Percentiles rank a stretch among this genome's conserved stretches.
Conservation (phyloP, 2,888 invertebrate genomes). For the Eupithecia dodoneata region DNA sequence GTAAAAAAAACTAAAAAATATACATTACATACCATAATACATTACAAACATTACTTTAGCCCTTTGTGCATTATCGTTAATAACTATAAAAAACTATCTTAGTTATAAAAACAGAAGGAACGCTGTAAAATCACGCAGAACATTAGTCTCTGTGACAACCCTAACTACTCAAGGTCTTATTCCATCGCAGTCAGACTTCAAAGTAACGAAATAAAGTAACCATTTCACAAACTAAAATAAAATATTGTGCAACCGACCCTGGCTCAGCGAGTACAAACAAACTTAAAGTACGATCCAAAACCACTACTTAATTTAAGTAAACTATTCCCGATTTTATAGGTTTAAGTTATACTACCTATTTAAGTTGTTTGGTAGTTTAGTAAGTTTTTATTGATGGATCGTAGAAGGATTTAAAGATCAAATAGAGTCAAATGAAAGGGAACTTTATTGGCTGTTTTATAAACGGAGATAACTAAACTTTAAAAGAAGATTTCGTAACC, state of each 20-base stretch:
- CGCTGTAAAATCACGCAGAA: neutral
- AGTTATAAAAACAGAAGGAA: neutral
- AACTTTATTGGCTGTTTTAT: neutral
- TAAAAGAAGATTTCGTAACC: neutral
- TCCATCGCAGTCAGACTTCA: constrained; percentile 31
- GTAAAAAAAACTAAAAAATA: too few relatives aligned
- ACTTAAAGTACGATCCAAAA: neutral
- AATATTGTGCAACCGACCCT: constrained; percentile 23
- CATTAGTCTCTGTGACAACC: constrained; percentile 11
- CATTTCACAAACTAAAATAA: constrained; percentile 18
- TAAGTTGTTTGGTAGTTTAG: neutral
- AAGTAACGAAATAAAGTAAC: constrained; percentile 33
- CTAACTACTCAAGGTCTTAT: constrained; percentile 25
- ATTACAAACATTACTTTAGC: too few relatives aligned
- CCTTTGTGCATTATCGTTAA: too few relatives aligned
- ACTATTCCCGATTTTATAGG: neutral
- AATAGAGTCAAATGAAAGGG: neutral
- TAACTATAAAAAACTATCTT: neutral
- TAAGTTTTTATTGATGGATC: constrained; percentile 3
- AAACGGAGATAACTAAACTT: neutral
- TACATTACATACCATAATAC: too few relatives aligned
- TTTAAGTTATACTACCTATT: constrained; percentile 4
- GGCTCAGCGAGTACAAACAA: neutral
- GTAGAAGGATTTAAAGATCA: neutral
- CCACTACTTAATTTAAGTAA: neutral